Evolutionary conservation across 37 sponge, comb jelly and placozoan genomes (phyloP), one percentile per base, ranked within the genome.

Genomic region (Cliona cf. orientalis): DNA sequence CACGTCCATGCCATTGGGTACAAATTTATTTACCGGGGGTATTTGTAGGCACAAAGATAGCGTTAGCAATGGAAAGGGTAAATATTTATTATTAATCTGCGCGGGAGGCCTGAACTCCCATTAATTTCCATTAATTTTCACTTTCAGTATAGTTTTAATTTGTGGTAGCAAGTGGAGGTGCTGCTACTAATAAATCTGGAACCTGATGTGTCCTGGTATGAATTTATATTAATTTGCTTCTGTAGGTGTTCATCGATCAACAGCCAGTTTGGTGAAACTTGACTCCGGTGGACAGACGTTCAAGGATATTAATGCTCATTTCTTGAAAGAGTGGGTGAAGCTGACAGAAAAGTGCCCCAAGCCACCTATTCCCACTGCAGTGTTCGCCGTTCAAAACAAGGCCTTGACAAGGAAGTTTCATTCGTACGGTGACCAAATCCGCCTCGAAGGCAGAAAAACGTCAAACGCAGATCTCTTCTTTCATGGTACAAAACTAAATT

Each of bases 361-460:
- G 0, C 66, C 78, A 39, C 88, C 88, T 3, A 53, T 69, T 36
- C 75, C 70, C n/a, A 25, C 41, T 35, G 88, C 88, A n/a, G 75
- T 80, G 56, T 87, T 57, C 58, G 81, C 81, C 59, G 58, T 80
- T 39, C 70, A 73, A 29, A 87, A 87, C 58, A 0, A 57, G 19
- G 44, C 46, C 0, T 17, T 80, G 21, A 36, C 28, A 38, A 32
- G 32, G 41, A 58, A 40, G 31, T 87, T 75, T 53, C 75, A 58
- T 0, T 6, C 3, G 4, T 87, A 80, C 53, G 60, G 58, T 11
- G 25, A 65, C 1, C 57, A 28, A 33, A 60, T 87, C 3, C 64
- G 69, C n/a, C n/a, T n/a, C n/a, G n/a, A n/a, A n/a, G 55, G 17
- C 55, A 11, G 17, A 17, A 49, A 49, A 17, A 17, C 55, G 11